A percentile compares a stretch with the other conserved stretches of the same genome.
Conservation (phyloP, 1,140 invertebrate species). For the Diploscapter pachys region DNA sequence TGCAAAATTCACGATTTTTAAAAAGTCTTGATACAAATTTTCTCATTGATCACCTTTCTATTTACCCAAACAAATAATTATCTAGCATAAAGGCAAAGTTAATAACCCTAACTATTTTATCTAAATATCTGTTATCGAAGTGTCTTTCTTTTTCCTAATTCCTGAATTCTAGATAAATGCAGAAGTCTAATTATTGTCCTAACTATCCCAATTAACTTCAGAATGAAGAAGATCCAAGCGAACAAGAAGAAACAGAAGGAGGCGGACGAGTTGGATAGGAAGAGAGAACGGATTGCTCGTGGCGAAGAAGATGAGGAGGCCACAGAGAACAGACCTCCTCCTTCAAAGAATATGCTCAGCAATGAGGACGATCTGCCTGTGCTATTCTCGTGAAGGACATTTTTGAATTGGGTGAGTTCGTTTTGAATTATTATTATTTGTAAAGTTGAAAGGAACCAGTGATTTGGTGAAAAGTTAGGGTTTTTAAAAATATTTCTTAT, state of each 20-base stretch:
- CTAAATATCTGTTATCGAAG: too few species aligned
- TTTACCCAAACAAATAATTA: too few species aligned
- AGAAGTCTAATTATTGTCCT: too few species aligned
- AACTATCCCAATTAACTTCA: slow-evolving; percentile 33
- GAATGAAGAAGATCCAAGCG: slow-evolving; percentile 59
- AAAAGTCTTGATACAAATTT: slow-evolving; percentile 28
- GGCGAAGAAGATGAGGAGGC: slow-evolving; percentile 1
- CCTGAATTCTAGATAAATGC: too few species aligned
- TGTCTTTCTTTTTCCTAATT: too few species aligned
- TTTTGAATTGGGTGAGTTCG: too few species aligned
- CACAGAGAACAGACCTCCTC: slow-evolving; percentile 6
- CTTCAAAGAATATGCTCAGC: slow-evolving; percentile 43
- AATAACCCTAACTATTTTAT: too few species aligned
- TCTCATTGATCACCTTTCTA: neutral
- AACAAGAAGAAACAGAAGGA: slow-evolving; percentile 57
- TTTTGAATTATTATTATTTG: too few species aligned
- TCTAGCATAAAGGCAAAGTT: too few species aligned
- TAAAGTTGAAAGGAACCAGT: too few species aligned
- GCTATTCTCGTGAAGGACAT: slow-evolving; percentile 39
- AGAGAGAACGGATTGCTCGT: neutral
- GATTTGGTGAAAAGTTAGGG: too few species aligned
- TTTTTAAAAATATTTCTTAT: too few species aligned
- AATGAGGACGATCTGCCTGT: slow-evolving; percentile 54
- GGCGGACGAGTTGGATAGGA: slow-evolving; percentile 31
- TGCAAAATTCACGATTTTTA: slow-evolving; percentile 29